These are phyloP conservation scores for Onchidella celtica DNA, from an alignment of 2,888 invertebrate species.

Conservation along the genomic window DNA sequence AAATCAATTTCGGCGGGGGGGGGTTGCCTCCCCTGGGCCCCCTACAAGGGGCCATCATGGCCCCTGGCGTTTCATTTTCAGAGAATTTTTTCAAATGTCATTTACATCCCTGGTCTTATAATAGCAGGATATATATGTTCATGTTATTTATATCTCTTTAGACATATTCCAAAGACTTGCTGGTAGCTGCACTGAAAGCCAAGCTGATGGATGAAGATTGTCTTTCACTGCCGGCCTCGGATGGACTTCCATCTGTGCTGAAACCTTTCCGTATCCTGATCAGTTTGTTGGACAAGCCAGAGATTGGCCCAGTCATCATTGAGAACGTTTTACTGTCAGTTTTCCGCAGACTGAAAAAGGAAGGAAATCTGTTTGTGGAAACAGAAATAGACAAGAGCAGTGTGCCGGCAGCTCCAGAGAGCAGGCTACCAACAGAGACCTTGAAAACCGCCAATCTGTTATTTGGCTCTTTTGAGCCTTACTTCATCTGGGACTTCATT, in stretches of 20 bases:
- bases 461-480: conserved; percentile 91
- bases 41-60: no score
- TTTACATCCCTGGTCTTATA: no score
- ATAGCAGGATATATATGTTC: not conserved
- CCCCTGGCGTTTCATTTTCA: no score
- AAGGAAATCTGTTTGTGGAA: conserved; percentile 49
- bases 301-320: conserved; percentile 85
- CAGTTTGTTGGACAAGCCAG: conserved; percentile 91
- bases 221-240: conserved; percentile 39
- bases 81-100: no score
- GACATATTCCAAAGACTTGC: conserved; percentile 85
- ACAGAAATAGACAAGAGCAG: conserved; percentile 7
- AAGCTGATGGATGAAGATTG: conserved; percentile 57
- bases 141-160: conserved; percentile 2
- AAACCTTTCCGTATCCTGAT: conserved; percentile 86
- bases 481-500: conserved; percentile 92
- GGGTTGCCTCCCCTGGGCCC: no score
- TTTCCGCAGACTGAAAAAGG: conserved; percentile 82
- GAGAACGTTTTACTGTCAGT: conserved; percentile 83
- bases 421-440: conserved; percentile 82
- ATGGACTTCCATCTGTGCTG: conserved; percentile 57
- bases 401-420: not conserved
- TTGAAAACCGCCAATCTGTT: conserved; percentile 91
- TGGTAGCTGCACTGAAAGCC: conserved; percentile 75
- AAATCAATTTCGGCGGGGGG: no score